phyloP scores from a whole-genome alignment of 2,797 vertebrate genomes.

The Tangara arthus region DNA sequence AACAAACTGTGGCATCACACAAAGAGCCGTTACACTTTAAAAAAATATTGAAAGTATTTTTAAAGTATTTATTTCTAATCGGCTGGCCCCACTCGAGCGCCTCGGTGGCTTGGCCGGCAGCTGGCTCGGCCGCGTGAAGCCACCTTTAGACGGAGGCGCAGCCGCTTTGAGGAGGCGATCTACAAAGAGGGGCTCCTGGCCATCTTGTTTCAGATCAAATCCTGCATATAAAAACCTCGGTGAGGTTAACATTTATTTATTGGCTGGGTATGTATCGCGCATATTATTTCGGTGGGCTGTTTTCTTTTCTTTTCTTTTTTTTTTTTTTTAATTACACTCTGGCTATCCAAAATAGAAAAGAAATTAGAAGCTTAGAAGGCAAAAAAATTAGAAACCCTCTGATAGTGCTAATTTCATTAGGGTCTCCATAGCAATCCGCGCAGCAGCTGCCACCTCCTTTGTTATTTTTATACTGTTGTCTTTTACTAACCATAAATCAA shows the following conservation, averaged over 20 bases:
- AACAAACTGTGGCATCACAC: slow-evolving; percentile 71
- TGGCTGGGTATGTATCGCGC: slow-evolving; percentile 42
- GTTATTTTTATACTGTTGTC: slow-evolving; percentile 65
- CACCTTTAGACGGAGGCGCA: slow-evolving; percentile 62
- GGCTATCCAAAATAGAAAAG: slow-evolving; percentile 38
- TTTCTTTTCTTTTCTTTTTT: not conserved
- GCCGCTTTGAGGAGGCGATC: slow-evolving; percentile 60
- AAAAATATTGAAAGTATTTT: slow-evolving; percentile 7
- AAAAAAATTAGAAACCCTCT: slow-evolving; percentile 30
- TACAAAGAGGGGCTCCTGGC: slow-evolving; percentile 71
- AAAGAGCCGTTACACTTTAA: slow-evolving; percentile 65
- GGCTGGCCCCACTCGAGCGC: slow-evolving; percentile 72
- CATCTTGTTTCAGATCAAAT: slow-evolving; percentile 54
- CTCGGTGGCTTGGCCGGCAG: slow-evolving; percentile 71
- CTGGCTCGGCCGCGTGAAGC: slow-evolving; percentile 56
- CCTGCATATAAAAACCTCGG: slow-evolving; percentile 25
- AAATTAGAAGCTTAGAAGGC: slow-evolving; percentile 39
- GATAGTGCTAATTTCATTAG: slow-evolving; percentile 48
- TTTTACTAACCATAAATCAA: slow-evolving; percentile 68
- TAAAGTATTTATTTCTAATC: slow-evolving; percentile 76
- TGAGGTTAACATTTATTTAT: slow-evolving; percentile 56
- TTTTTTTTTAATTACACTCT: not conserved
- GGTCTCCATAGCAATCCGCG: slow-evolving; percentile 54
- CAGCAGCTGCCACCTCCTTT: slow-evolving; percentile 62
- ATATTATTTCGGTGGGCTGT: slow-evolving; percentile 27